Base-by-base conservation (phyloP, 2,797 vertebrate species). In the Phoebastria nigripes region DNA sequence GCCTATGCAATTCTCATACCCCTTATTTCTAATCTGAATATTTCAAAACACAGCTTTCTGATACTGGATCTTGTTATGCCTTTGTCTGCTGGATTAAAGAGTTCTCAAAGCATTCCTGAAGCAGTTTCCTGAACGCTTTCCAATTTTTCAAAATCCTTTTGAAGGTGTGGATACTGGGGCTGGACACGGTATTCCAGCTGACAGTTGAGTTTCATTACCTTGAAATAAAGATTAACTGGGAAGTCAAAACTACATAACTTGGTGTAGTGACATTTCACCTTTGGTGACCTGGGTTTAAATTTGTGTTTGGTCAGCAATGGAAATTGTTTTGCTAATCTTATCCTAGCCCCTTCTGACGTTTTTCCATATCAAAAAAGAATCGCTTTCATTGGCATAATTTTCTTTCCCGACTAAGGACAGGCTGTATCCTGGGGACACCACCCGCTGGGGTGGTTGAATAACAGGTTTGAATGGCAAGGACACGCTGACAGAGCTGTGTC, bases 301-400 rank as follows among this genome's bases (percentile, higher is more conserved):
- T 85, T 86, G 54, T 92, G 72, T 95, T 95, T 96, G 73, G 76
- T 93, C 91, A 96, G 84, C 87, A 93, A 84, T 93, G 69, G 89
- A 96, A 97, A 93, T 91, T 81, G 80, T 91, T 96, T 96, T 90
- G 47, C 91, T 95, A 97, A 96, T 97, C 95, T 96, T 96, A 96
- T 96, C 96, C 44, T 3, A 87, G 52, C 44, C 55, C 59, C 22
- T 82, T 95, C 82, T 96, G 94, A 95, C 67, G 15, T 85, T 96
- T 93, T 93, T 92, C 82, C 72, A 11, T 94, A 96, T 94, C 90
- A 93, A 87, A 93, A 79, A 93, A 55, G 61, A 87, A 74, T 67
- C 2, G 0, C 49, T 87, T 86, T 82, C 78, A 62, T n/a, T 87
- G 87, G 35, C 72, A 76, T 86, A 49, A 66, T 82, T 91, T 92